Percentiles rank a stretch among this genome's conserved stretches.
phyloP scores from a whole-genome alignment of 2,888 invertebrate species.

The Dasypolia templi region DNA sequence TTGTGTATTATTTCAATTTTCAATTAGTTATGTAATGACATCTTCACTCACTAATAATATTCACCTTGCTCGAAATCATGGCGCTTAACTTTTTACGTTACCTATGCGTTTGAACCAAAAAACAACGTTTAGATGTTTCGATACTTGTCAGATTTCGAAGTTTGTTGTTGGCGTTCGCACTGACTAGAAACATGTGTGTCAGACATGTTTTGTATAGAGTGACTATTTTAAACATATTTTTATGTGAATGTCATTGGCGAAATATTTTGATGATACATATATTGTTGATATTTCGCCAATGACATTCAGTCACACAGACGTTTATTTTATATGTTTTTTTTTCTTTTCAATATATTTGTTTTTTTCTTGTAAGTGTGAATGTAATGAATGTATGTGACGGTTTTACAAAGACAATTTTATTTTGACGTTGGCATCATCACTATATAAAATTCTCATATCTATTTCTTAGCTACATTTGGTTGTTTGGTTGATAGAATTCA shows the following conservation, averaged over 20 bases:
- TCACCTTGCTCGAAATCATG: not conserved
- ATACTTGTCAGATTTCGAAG: not conserved
- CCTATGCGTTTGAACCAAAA: not conserved
- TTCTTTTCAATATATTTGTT: no score
- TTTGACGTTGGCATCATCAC: not conserved
- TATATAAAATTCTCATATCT: not conserved
- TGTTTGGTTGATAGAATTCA: not conserved
- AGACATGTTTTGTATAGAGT: not conserved
- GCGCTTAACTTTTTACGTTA: not conserved
- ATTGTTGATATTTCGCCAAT: no score
- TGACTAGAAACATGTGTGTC: not conserved
- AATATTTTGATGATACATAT: no score
- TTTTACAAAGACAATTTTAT: not conserved
- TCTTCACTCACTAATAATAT: not conserved
- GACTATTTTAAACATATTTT: no score
- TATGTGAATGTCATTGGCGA: not conserved
- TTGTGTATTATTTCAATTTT: conserved; percentile 59
- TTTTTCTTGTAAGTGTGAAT: no score
- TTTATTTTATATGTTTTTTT: no score
- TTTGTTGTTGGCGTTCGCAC: conserved; percentile 1
- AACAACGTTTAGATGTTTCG: not conserved
- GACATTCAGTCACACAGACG: no score
- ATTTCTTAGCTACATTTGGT: not conserved
- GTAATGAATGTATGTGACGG: not conserved
- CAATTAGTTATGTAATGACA: conserved; percentile 1